Base-by-base conservation (phyloP, 2,888 invertebrate genomes). In the Sympetrum striolatum region DNA sequence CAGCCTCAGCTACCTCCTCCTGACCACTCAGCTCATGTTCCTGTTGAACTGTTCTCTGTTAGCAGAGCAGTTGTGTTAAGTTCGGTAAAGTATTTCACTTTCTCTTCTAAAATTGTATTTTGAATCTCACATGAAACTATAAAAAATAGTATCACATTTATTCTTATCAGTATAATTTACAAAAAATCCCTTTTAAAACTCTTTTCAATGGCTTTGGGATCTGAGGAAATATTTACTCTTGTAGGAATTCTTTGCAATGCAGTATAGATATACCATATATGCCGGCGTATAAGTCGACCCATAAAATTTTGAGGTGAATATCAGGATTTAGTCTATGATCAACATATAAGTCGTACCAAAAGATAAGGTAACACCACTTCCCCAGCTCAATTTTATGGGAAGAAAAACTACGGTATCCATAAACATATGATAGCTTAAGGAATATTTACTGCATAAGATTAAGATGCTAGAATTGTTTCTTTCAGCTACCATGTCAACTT, bases 21-120 rank as follows among this genome's bases (percentile, higher is more conserved):
- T 18, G 90, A 92, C 81, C 92, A 92, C 31, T 73, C 90, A 22
- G 81, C 64, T 18, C 39, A 64, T 37, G 90, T 90, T 35, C 91
- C 91, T n/a, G 91, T 92, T 1, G 92, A 92, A 48, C 92, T 93
- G 90, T 93, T 93, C 90, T 92, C 92, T 0, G 92, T 93, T 3
- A 90, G 90, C 37, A 81, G 81, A 53, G 64, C 90, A 18, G 81
- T 90, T n/a, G 60, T 60, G 5, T n/a, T 79, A 39, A 90, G 31
- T 35, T 25, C 90, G 79, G 90, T 86, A 64, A 86, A 25, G 31
- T 79, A 37, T 80, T 35, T 5, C 18, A n/a, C 35, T 53, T 58
- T 2, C 22, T 8, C 6, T 18, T 25, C 18, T 35, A 44, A n/a
- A 31, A 31, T 2, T 64, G n/a, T 35, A 15, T 5, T 15, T 48